These are phyloP conservation scores for Philypnodon macrostomus DNA, from an alignment of 2,797 vertebrate genomes.

Conservation along the genomic window DNA sequence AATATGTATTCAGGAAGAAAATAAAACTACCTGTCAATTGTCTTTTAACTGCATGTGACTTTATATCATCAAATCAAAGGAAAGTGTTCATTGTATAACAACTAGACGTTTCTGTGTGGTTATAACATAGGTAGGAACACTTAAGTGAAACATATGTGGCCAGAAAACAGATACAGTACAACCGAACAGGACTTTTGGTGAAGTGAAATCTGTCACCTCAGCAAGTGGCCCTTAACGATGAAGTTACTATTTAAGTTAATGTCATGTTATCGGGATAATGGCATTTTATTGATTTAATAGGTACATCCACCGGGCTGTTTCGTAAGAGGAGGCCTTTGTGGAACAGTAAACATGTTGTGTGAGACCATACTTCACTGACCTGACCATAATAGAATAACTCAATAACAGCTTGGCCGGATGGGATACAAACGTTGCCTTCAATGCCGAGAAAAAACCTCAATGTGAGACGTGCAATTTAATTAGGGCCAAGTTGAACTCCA, in stretches of 20 bases:
- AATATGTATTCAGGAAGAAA: no score
- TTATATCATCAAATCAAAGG: no score
- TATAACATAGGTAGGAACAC: no score
- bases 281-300: conserved; percentile 42
- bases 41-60: no score
- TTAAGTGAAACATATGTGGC: no score
- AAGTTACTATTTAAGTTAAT: conserved; percentile 24
- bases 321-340: conserved; percentile 36
- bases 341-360: conserved; percentile 19
- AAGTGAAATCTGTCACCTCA: no score
- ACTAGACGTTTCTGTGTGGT: no score
- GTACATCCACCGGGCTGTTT: conserved; percentile 2
- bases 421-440: conserved; percentile 32
- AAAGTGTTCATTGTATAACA: no score
- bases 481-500: conserved; percentile 34
- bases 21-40: no score
- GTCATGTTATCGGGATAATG: conserved; percentile 33
- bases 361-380: conserved; percentile 35
- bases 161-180: no score
- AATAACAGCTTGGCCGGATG: conserved; percentile 53
- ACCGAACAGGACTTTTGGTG: no score
- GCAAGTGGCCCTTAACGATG: no score
- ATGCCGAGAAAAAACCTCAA: conserved; percentile 39
- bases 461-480: conserved; percentile 60
- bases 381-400: conserved; percentile 58